Conservation (phyloP, 2,797 vertebrate genomes). For the Simalia tracyae region DNA sequence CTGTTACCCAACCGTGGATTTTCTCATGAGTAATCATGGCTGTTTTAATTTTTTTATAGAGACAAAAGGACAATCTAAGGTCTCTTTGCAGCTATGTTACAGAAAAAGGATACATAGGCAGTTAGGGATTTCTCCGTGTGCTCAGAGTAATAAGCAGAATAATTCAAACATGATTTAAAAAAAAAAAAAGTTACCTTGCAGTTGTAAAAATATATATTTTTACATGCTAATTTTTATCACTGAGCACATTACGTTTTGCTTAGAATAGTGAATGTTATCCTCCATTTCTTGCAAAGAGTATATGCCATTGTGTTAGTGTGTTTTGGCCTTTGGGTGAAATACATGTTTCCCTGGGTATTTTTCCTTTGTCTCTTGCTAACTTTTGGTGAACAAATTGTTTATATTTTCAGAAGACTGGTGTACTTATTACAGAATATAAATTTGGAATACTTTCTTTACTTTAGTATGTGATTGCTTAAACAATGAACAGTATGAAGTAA, state of each 20-base stretch:
- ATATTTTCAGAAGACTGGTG: slow-evolving; percentile 69
- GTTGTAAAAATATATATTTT: background rate
- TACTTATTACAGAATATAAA: slow-evolving; percentile 62
- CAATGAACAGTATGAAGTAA: slow-evolving; percentile 81
- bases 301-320: background rate
- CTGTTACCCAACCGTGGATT: background rate
- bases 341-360: slow-evolving; percentile 69
- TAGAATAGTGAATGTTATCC: background rate
- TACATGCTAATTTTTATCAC: background rate
- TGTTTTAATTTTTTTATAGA: background rate
- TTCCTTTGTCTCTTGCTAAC: slow-evolving; percentile 49
- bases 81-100: background rate
- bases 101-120: background rate
- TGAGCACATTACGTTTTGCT: background rate
- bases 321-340: slow-evolving; percentile 25
- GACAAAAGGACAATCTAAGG: background rate
- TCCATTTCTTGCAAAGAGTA: background rate
- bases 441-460: slow-evolving; percentile 70
- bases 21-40: background rate
- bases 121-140: background rate
- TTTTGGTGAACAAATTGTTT: slow-evolving; percentile 68
- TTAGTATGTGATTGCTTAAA: slow-evolving; percentile 72
- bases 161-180: background rate
- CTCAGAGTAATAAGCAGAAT: background rate
- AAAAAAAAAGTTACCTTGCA: background rate